These are phyloP conservation scores for Zaprionus obscuricornis DNA, from an alignment of 2,888 invertebrate genomes.

Conservation along the genomic window DNA sequence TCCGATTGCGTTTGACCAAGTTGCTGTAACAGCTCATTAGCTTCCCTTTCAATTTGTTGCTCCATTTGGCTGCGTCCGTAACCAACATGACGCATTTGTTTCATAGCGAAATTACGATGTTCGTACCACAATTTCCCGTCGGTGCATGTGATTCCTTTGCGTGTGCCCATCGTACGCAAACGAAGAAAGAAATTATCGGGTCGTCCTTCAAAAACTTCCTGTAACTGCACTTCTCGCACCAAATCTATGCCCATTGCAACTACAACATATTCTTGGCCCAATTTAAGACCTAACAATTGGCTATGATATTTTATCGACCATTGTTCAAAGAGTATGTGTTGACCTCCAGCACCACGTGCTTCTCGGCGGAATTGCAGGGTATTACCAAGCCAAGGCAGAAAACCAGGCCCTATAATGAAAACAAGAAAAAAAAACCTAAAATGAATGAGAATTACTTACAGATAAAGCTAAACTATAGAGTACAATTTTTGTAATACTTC, in stretches of 20 bases:
- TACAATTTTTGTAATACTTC: too few species aligned
- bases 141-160: slow-evolving; percentile 85
- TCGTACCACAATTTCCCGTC: slow-evolving; percentile 86
- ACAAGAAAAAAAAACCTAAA: too few species aligned
- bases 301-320: slow-evolving; percentile 84
- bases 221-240: slow-evolving; percentile 85
- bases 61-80: slow-evolving; percentile 85
- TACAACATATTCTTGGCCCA: slow-evolving; percentile 85
- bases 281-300: slow-evolving; percentile 85
- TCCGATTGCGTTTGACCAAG: slow-evolving; percentile 58
- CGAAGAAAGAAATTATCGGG: slow-evolving; percentile 88
- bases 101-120: slow-evolving; percentile 85
- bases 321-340: slow-evolving; percentile 84
- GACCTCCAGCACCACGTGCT: slow-evolving; percentile 83
- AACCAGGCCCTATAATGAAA: slow-evolving; percentile 82
- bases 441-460: too few species aligned
- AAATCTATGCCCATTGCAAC: slow-evolving; percentile 85
- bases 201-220: slow-evolving; percentile 87
- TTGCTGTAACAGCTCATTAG: slow-evolving; percentile 82
- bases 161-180: slow-evolving; percentile 87
- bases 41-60: slow-evolving; percentile 85
- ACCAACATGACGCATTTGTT: slow-evolving; percentile 85
- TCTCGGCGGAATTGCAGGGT: slow-evolving; percentile 78
- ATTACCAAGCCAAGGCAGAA: slow-evolving; percentile 82
- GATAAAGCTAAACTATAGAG: too few species aligned